These are phyloP conservation scores for Rhineura floridana DNA, from an alignment of 2,113 vertebrate species.

Conservation along the genomic window DNA sequence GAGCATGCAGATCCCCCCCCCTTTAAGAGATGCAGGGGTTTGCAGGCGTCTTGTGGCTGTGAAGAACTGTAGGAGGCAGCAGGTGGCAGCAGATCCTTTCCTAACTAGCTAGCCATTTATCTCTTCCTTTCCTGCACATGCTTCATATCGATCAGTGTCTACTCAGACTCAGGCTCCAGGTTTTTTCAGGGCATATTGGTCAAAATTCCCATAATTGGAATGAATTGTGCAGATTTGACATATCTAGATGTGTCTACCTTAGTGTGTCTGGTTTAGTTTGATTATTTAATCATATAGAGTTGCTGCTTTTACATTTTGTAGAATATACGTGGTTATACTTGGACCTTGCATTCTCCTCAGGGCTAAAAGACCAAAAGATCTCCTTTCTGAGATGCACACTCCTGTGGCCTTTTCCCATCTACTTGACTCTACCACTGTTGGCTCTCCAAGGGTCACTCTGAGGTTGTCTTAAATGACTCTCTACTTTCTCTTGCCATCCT, in stretches of 20 bases:
- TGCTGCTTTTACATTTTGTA: not conserved
- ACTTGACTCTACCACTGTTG: too few relatives aligned
- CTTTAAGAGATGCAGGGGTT: not conserved
- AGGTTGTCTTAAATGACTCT: too few relatives aligned
- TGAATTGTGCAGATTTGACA: not conserved
- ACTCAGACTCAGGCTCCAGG: not conserved
- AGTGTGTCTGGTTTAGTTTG: not conserved
- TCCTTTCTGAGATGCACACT: too few relatives aligned
- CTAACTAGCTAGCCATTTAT: not conserved
- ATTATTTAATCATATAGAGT: not conserved
- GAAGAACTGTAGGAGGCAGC: not conserved
- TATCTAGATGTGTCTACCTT: not conserved
- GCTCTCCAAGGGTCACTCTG: too few relatives aligned
- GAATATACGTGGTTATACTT: not conserved
- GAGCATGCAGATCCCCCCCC: not conserved
- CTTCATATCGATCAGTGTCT: not conserved
- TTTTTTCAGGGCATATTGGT: too few relatives aligned
- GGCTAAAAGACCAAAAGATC: too few relatives aligned
- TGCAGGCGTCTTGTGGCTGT: not conserved
- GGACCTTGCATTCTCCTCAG: too few relatives aligned
- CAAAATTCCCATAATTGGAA: not conserved
- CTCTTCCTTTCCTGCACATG: not conserved
- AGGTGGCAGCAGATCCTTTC: constrained; percentile 11
- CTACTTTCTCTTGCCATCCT: too few relatives aligned
- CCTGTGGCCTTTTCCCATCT: too few relatives aligned